Evolutionary conservation across 2,888 invertebrate genomes (phyloP).

Genomic region (Marronus borbonicus): DNA sequence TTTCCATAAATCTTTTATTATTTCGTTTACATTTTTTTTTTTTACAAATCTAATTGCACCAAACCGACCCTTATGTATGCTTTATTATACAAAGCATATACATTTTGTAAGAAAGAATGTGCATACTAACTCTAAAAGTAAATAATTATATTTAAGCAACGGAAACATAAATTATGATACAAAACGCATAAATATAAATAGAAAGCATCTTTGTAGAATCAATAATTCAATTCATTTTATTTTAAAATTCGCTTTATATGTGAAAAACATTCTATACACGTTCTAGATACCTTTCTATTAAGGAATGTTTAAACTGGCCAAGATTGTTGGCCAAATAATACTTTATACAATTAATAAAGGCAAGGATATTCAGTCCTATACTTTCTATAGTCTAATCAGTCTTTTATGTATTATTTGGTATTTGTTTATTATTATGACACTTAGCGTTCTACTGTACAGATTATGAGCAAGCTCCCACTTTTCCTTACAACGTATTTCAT

Average conservation of each 20-base stretch:
- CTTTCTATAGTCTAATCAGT: constrained; percentile 22
- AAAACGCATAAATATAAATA: background rate
- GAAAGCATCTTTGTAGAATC: background rate
- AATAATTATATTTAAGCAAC: background rate
- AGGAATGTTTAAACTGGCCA: too few species aligned
- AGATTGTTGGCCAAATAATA: background rate
- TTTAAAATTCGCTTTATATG: background rate
- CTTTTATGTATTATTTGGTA: constrained; percentile 28
- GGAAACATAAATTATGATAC: constrained; percentile 3
- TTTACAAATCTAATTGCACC: constrained; percentile 62
- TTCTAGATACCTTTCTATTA: too few species aligned
- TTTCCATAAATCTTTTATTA: constrained; percentile 43
- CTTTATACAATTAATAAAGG: background rate
- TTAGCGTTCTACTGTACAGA: too few species aligned
- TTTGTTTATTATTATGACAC: background rate
- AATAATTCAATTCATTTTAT: background rate
- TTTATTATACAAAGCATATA: constrained; percentile 16
- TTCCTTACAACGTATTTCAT: too few species aligned
- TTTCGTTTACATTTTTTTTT: constrained; percentile 50
- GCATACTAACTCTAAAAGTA: constrained; percentile 5
- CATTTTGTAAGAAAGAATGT: constrained; percentile 24
- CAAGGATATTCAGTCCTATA: constrained; percentile 11
- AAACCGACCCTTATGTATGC: constrained; percentile 60
- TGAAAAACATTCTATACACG: too few species aligned
- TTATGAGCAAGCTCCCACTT: background rate